Evolutionary conservation across 2,113 vertebrate genomes (phyloP).

Genomic region (Tachuris rubrigastra): DNA sequence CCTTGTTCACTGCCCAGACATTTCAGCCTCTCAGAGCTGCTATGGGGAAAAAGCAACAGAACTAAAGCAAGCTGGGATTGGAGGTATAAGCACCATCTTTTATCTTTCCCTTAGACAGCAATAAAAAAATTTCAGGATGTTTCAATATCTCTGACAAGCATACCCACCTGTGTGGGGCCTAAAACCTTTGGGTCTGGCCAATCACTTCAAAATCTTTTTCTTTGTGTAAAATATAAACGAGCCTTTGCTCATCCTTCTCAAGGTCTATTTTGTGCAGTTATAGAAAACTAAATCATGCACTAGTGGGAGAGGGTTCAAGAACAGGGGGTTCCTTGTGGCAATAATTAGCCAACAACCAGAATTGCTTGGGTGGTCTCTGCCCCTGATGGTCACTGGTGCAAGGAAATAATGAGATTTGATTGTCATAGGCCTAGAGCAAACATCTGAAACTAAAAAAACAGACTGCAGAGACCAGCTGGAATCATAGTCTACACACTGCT

Average conservation of each 20-base stretch:
- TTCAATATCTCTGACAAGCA: neutral
- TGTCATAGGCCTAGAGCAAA: neutral
- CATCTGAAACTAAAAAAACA: neutral
- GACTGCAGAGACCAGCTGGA: constrained; percentile 6
- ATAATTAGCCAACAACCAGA: constrained; percentile 9
- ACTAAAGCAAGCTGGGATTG: neutral
- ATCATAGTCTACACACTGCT: neutral
- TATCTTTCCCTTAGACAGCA: neutral
- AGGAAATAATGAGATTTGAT: constrained; percentile 13
- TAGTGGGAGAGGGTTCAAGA: neutral
- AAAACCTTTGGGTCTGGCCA: neutral
- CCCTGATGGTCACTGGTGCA: neutral
- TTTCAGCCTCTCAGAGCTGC: accelerated
- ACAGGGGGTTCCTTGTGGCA: neutral
- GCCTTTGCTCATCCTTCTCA: neutral
- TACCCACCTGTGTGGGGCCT: accelerated
- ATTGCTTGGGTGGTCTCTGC: neutral
- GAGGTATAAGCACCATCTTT: neutral
- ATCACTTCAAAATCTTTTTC: neutral
- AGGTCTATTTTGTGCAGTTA: neutral
- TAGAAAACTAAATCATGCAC: neutral
- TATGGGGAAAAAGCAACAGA: neutral
- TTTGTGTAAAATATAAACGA: neutral
- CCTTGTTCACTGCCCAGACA: neutral
- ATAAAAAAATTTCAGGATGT: neutral